Conservation (phyloP, 2,888 invertebrate species). For the Drosophila falleni region DNA sequence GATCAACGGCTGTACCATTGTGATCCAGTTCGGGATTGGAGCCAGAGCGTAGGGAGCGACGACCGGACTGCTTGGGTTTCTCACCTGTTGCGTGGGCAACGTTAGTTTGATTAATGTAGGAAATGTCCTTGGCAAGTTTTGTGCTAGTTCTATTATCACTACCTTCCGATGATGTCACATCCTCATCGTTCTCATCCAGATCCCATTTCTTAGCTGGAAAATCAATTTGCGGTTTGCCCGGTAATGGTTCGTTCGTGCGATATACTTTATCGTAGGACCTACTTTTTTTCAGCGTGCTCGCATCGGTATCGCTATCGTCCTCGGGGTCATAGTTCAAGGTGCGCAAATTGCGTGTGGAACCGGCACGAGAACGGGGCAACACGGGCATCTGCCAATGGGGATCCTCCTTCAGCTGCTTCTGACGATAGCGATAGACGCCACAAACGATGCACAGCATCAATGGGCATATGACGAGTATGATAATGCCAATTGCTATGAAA, state of each 20-base stretch:
- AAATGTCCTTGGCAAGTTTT: constrained; percentile 88
- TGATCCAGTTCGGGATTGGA: constrained; percentile 83
- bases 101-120: constrained; percentile 86
- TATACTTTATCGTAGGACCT: constrained; percentile 93
- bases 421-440: constrained; percentile 88
- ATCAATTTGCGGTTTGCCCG: constrained; percentile 90
- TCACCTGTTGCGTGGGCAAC: constrained; percentile 84
- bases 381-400: constrained; percentile 87
- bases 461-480: constrained; percentile 90
- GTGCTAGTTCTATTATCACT: constrained; percentile 88
- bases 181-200: constrained; percentile 89
- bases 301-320: constrained; percentile 87
- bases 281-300: constrained; percentile 88
- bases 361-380: constrained; percentile 87
- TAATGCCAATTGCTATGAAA: constrained; percentile 91
- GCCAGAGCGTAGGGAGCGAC: constrained; percentile 86
- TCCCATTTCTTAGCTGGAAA: constrained; percentile 94
- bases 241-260: constrained; percentile 93
- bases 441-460: constrained; percentile 87
- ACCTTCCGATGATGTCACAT: constrained; percentile 88
- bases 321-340: constrained; percentile 85
- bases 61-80: constrained; percentile 87
- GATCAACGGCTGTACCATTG: constrained; percentile 48
- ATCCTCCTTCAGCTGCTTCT: constrained; percentile 87
- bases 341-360: constrained; percentile 87